phyloP scores from a whole-genome alignment of 1,140 invertebrate genomes.

The Mylabris phalerata region DNA sequence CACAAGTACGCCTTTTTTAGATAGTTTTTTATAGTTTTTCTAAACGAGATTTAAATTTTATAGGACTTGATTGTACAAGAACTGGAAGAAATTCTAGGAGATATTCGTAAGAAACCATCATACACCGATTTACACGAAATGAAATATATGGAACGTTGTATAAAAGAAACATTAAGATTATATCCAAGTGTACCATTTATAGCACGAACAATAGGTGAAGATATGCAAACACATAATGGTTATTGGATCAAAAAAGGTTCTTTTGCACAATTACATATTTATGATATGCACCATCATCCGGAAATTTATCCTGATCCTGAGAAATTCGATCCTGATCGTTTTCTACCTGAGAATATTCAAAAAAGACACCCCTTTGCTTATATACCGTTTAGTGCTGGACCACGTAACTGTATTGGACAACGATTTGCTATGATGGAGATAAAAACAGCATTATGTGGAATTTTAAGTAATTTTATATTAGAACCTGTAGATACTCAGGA shows the following conservation, averaged over 20 bases:
- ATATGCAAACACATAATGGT: conserved; percentile 36
- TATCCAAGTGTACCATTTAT: conserved; percentile 64
- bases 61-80: conserved; percentile 38
- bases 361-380: conserved; percentile 47
- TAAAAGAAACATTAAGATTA: conserved; percentile 56
- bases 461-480: conserved; percentile 57
- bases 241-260: conserved; percentile 15
- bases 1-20: conserved; percentile 20
- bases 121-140: conserved; percentile 53
- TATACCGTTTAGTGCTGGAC: conserved; percentile 59
- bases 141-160: conserved; percentile 57
- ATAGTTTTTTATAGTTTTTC: neutral
- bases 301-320: conserved; percentile 54
- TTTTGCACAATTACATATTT: conserved; percentile 9
- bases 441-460: conserved; percentile 58
- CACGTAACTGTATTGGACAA: conserved; percentile 61
- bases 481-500: conserved; percentile 28
- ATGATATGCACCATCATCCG: conserved; percentile 16
- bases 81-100: conserved; percentile 56
- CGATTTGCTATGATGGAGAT: conserved; percentile 71
- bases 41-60: neutral
- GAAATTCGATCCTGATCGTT: conserved; percentile 60
- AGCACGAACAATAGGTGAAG: conserved; percentile 47
- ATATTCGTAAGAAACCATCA: conserved; percentile 41
- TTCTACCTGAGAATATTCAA: conserved; percentile 48